These are phyloP conservation scores for Triops cancriformis DNA, from an alignment of 1,140 invertebrate species.

Conservation along the genomic window DNA sequence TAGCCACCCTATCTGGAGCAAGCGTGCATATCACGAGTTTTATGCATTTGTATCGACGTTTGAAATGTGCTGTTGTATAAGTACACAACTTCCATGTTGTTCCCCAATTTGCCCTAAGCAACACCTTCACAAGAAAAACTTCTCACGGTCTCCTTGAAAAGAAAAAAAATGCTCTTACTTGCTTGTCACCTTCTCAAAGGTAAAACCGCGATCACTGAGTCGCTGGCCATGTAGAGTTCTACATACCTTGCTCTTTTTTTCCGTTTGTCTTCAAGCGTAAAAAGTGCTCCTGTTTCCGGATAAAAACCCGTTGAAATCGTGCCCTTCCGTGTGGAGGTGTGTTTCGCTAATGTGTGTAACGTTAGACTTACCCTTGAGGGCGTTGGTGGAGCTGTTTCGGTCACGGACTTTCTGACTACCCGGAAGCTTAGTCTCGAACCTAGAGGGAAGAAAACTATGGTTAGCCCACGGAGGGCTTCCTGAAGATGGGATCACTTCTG, in stretches of 20 bases:
- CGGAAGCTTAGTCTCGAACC: neutral
- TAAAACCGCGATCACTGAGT: neutral
- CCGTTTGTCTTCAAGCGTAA: neutral
- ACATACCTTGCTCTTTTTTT: neutral
- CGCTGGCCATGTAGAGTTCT: neutral
- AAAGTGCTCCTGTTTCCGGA: neutral
- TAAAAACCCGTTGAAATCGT: neutral
- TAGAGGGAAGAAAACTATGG: neutral
- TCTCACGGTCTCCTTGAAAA: neutral
- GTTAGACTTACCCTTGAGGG: neutral
- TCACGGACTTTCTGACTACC: neutral
- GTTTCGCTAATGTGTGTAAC: neutral
- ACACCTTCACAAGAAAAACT: conserved; percentile 1
- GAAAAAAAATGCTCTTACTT: neutral
- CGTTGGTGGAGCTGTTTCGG: neutral
- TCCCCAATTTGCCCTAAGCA: neutral
- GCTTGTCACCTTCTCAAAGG: neutral
- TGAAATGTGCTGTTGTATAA: neutral
- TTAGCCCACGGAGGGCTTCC: neutral
- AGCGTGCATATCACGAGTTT: neutral
- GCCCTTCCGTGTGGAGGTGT: conserved; percentile 11
- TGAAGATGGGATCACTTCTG: neutral
- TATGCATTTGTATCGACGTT: neutral
- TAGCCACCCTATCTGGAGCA: too few species aligned
- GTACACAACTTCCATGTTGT: neutral